Evolutionary conservation across 2,888 invertebrate species (phyloP).

Genomic region (Belgica antarctica): DNA sequence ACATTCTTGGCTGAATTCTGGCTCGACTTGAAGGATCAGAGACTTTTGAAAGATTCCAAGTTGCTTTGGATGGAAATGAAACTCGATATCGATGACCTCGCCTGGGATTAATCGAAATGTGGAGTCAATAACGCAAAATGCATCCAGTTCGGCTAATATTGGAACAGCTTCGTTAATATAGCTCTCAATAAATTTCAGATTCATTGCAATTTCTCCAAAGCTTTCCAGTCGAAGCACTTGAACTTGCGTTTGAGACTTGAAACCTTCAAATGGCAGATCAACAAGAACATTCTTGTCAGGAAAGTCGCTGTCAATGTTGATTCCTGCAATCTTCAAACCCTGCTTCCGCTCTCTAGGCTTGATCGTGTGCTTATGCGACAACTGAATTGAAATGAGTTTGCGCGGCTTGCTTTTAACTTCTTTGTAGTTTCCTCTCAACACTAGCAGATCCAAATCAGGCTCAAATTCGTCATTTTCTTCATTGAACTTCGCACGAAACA

Average conservation of each 20-base stretch:
- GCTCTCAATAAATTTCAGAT: neutral
- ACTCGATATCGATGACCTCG: neutral
- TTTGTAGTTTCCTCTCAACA: conserved; percentile 2
- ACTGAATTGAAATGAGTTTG: too few species aligned
- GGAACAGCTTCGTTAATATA: neutral
- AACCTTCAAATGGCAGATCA: conserved; percentile 8
- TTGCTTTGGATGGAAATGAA: neutral
- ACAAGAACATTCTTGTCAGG: neutral
- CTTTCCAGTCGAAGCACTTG: neutral
- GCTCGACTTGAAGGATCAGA: neutral
- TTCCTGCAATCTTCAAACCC: neutral
- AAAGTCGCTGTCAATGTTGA: neutral
- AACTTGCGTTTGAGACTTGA: neutral
- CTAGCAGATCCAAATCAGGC: conserved; percentile 15
- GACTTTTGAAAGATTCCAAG: conserved; percentile 7
- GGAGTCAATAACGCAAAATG: conserved; percentile 4
- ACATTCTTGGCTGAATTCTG: neutral
- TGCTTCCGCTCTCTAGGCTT: conserved; percentile 7
- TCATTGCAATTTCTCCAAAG: conserved; percentile 2
- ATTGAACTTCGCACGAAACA: neutral
- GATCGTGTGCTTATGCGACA: neutral
- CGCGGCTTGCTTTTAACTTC: too few species aligned
- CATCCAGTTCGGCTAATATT: neutral
- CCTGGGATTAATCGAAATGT: conserved; percentile 19
- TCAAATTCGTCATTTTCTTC: neutral